Base-by-base conservation (phyloP, 2,797 vertebrate species). In the Coregonus sp. region DNA sequence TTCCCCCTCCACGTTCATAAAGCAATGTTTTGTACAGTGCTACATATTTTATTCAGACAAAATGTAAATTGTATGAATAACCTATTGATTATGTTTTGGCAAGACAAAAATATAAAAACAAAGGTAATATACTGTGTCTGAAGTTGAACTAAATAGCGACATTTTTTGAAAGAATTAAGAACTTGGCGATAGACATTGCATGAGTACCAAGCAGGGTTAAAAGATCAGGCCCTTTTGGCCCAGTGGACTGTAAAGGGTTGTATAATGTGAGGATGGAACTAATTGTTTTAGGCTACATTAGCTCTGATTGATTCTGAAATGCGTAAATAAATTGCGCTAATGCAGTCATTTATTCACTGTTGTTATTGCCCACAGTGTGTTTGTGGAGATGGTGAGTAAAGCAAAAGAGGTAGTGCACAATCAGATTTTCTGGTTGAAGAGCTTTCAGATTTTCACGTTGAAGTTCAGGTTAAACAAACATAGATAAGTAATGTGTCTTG, bases 131-230 rank as follows among this genome's bases (percentile, higher is more conserved):
- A 56, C 15, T n/a, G 4, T 56, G 1, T 56, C 52, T 56, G 52
- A 4, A 56, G 52, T 56, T 56, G 18, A 5, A n/a, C 52, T 18
- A 56, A 56, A n/a, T 56, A 18, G 18, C 16, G 1, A 47, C 2
- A 2, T 1, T 2, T 47, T 47, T 47, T 68, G 33, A 5, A 15
- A 7, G 67, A 67, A 12, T 9, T 12, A 15, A 7, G 67, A 67
- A 12, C 9, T 12, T 47, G 40, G 9, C 9, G 89, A 83, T 80
- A 67, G 78, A 79, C 79, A 82, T 82, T 16, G 77, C 73, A 69
- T 88, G 87, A 76, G 70, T 80, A 47, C 72, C 75, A 80, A 90
- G 87, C 72, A 81, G 71, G 87, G 85, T 88, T 83, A 82, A 88
- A 90, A 89, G 82, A 83, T 76, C 72, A 31, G 1, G 68, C 77